A percentile compares a stretch with the other conserved stretches of the same genome.
Conservation (phyloP, 2,888 invertebrate genomes). For the Eucriotettix oculatus region DNA sequence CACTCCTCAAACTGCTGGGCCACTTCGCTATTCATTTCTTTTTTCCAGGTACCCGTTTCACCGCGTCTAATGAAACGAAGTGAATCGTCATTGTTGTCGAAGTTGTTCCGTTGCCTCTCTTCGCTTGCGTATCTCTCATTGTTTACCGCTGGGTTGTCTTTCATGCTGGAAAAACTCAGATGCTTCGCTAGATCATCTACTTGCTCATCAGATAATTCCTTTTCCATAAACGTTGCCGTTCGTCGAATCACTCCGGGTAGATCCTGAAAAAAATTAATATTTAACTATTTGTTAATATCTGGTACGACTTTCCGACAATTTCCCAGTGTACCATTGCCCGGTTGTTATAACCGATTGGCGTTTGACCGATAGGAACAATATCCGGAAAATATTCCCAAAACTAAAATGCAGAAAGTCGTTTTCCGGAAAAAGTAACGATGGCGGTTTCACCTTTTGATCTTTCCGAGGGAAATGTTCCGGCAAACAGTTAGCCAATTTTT, state of each 20-base stretch:
- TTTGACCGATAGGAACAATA: too few relatives aligned
- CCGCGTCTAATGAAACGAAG: conserved; percentile 23
- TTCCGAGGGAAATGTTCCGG: too few relatives aligned
- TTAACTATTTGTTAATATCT: neutral
- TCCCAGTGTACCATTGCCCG: too few relatives aligned
- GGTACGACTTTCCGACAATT: too few relatives aligned
- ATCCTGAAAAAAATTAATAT: conserved; percentile 22
- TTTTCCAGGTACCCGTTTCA: conserved; percentile 29
- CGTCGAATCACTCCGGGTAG: conserved; percentile 24
- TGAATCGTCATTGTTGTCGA: conserved; percentile 13
- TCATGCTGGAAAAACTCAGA: conserved; percentile 34
- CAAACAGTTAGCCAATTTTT: too few relatives aligned
- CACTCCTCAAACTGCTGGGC: conserved; percentile 23
- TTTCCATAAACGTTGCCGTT: conserved; percentile 27
- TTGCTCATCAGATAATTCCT: conserved; percentile 22
- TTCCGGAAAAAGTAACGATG: too few relatives aligned
- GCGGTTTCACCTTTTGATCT: too few relatives aligned
- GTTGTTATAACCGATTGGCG: too few relatives aligned
- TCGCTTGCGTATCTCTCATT: conserved; percentile 17
- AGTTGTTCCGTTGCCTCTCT: conserved; percentile 14
- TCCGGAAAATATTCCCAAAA: too few relatives aligned
- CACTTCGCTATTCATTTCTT: conserved; percentile 25
- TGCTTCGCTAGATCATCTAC: conserved; percentile 25
- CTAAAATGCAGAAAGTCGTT: too few relatives aligned
- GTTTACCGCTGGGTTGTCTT: conserved; percentile 32